Evolutionary conservation across 1,140 invertebrate species (phyloP).

Genomic region (Venustaconcha ellipsiformis): DNA sequence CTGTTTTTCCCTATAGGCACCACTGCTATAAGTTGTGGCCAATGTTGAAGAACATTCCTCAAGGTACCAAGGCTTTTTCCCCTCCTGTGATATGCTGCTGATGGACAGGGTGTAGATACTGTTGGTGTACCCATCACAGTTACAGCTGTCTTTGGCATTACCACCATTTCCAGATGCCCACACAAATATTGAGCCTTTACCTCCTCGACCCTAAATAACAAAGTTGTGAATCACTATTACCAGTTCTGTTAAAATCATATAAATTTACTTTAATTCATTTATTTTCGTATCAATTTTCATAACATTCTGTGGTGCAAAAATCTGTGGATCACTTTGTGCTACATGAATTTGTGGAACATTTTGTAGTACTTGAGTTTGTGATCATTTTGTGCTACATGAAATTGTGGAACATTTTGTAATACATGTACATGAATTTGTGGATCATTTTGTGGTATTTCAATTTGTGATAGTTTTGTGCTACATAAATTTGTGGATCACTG

Average conservation of each 20-base stretch:
- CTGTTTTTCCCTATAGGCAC: slow-evolving; percentile 73
- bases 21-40: slow-evolving; percentile 96
- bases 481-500: too few species aligned
- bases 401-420: too few species aligned
- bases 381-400: too few species aligned
- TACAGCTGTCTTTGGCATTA: slow-evolving; percentile 95
- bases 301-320: too few species aligned
- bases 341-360: too few species aligned
- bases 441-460: too few species aligned
- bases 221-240: too few species aligned
- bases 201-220: slow-evolving; percentile 83
- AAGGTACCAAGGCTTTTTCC: slow-evolving; percentile 89
- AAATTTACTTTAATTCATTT: slow-evolving; percentile 52
- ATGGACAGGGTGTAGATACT: slow-evolving; percentile 99
- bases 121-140: slow-evolving; percentile 99
- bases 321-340: too few species aligned
- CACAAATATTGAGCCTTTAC: slow-evolving; percentile 98
- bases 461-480: too few species aligned
- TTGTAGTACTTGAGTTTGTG: too few species aligned
- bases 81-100: slow-evolving; percentile 96
- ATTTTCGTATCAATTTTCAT: slow-evolving; percentile 75
- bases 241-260: too few species aligned
- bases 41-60: slow-evolving; percentile 98
- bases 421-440: too few species aligned
- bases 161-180: slow-evolving; percentile 99